Percentiles rank a stretch among this genome's conserved stretches.
Conservation (phyloP, 2,113 vertebrate species). For the Uria lomvia region DNA sequence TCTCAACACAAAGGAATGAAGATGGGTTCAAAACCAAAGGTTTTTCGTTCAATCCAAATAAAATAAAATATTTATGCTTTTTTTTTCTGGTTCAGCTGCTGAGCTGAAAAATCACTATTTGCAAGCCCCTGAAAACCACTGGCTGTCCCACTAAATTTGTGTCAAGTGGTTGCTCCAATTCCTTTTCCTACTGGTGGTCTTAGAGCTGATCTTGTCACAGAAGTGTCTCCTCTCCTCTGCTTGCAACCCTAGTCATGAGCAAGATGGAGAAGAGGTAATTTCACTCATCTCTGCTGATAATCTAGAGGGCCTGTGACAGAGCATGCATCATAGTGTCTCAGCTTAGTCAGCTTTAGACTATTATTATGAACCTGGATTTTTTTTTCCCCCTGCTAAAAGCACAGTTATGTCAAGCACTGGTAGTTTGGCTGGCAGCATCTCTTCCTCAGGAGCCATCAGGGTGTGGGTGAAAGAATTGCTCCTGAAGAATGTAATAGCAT, state of each 20-base stretch:
- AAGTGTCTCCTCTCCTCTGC: not conserved
- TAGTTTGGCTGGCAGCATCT: not conserved
- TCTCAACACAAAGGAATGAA: not conserved
- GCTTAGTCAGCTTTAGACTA: not conserved
- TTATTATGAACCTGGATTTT: not conserved
- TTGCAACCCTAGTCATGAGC: not conserved
- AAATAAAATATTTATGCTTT: slow-evolving; percentile 14
- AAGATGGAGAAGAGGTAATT: not conserved
- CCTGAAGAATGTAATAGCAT: not conserved
- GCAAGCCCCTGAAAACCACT: not conserved
- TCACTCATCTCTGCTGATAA: not conserved
- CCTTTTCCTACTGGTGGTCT: not conserved
- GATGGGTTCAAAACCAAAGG: not conserved
- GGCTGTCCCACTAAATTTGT: slow-evolving; percentile 2
- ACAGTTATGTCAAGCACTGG: not conserved
- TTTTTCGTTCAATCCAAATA: not conserved
- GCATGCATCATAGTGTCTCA: not conserved
- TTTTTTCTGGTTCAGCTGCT: not conserved
- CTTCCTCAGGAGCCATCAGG: not conserved
- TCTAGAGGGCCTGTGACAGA: not conserved
- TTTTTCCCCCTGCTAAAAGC: not conserved
- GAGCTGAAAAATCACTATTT: slow-evolving; percentile 6
- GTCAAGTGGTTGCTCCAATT: not conserved
- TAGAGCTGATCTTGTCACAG: not conserved
- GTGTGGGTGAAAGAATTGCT: not conserved